Conservation (phyloP, 2,888 invertebrate species). For the Tillus elongatus region DNA sequence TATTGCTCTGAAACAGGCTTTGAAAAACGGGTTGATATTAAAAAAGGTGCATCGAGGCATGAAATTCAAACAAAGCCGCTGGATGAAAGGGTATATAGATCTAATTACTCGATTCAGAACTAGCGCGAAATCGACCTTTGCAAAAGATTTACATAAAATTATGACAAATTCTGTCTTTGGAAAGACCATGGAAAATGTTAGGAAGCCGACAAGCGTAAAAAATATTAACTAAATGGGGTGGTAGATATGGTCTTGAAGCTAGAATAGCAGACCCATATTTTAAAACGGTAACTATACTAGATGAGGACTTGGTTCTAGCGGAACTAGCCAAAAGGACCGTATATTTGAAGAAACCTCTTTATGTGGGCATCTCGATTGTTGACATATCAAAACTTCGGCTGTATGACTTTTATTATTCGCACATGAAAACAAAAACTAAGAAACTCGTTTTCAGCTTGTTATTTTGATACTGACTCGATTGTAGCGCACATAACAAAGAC, state of each 20-base stretch:
- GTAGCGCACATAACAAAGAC: too few species aligned
- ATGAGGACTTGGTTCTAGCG: conserved; percentile 14
- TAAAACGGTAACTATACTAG: conserved; percentile 17
- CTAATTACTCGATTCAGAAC: conserved; percentile 16
- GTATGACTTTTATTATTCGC: conserved; percentile 24
- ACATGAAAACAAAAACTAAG: too few species aligned
- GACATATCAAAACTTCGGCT: conserved; percentile 22
- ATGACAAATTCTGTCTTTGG: conserved; percentile 20
- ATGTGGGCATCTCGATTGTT: conserved; percentile 20
- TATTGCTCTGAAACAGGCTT: conserved; percentile 5
- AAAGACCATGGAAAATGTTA: conserved; percentile 20
- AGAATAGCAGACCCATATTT: conserved; percentile 20
- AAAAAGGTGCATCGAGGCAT: conserved; percentile 5
- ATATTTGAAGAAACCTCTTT: conserved; percentile 23
- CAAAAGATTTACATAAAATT: conserved; percentile 18
- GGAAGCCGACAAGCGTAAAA: conserved; percentile 14
- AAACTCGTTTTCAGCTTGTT: too few species aligned
- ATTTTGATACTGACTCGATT: too few species aligned
- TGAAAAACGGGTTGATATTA: conserved; percentile 6
- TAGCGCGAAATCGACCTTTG: conserved; percentile 17
- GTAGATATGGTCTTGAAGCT: conserved; percentile 14
- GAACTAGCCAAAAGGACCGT: conserved; percentile 17
- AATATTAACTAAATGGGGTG: conserved; percentile 15
- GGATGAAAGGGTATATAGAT: conserved; percentile 20
- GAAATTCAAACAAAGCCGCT: conserved; percentile 9